Conservation (phyloP, 2,888 invertebrate species). For the Nymphalis polychloros region DNA sequence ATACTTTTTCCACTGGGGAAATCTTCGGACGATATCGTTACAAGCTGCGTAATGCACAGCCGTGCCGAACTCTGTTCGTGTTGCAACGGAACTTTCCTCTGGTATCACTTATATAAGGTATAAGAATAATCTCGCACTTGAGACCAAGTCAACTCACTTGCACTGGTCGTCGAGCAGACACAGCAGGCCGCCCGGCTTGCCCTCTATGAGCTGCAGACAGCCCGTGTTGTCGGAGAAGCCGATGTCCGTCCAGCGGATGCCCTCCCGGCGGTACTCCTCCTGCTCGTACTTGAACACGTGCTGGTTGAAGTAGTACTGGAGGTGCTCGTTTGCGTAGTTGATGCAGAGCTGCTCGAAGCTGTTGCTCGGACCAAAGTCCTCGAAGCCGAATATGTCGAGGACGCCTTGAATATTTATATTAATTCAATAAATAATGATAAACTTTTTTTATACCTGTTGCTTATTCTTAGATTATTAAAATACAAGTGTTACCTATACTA, state of each 20-base stretch:
- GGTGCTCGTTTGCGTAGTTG: slow-evolving; percentile 98
- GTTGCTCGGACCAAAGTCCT: slow-evolving; percentile 94
- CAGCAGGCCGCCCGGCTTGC: slow-evolving; percentile 93
- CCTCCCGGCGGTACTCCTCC: slow-evolving; percentile 96
- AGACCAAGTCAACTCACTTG: slow-evolving; percentile 85
- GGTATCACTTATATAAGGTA: too few relatives aligned
- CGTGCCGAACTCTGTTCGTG: too few relatives aligned
- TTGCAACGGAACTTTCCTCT: too few relatives aligned
- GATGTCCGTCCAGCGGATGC: slow-evolving; percentile 97
- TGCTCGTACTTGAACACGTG: slow-evolving; percentile 99
- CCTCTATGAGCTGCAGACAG: slow-evolving; percentile 95
- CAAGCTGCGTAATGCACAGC: too few relatives aligned
- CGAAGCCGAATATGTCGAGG: slow-evolving; percentile 98
- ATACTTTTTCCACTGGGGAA: too few relatives aligned
- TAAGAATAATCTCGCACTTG: too few relatives aligned
- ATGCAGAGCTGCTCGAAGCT: slow-evolving; percentile 98
- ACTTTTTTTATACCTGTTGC: too few relatives aligned
- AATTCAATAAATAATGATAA: too few relatives aligned
- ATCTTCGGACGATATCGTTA: too few relatives aligned
- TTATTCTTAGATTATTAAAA: too few relatives aligned
- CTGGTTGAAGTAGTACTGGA: slow-evolving; percentile 98
- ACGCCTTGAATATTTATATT: slow-evolving; percentile 82
- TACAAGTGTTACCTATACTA: slow-evolving; percentile 84
- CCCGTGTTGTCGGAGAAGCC: slow-evolving; percentile 98
- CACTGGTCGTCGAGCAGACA: slow-evolving; percentile 97